Evolutionary conservation across 2,113 vertebrate species (phyloP), one percentile per base, ranked within the genome.

Genomic region (Damaliscus lunatus): DNA sequence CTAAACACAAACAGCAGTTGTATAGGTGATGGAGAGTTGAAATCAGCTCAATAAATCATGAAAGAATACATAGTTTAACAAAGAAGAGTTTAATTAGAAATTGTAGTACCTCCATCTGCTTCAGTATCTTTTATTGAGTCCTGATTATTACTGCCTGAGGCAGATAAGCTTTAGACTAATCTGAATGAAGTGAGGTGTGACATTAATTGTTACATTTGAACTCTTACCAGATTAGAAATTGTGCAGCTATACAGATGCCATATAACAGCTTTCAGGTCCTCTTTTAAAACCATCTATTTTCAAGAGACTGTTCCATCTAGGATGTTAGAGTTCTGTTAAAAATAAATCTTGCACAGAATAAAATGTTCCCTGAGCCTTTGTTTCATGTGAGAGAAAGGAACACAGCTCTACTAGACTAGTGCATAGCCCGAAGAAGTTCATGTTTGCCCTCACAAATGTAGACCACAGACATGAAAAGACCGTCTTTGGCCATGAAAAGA

Each of bases 191-290:
- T 88, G 89, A 97, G 87, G 71, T 97, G 57, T 97, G 86, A 96
- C 96, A 97, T 95, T 88, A 98, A 91, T 93, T 97, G 91, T 94
- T 94, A 89, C 53, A 90, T 97, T 71, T 96, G 89, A 97, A 97
- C 93, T 97, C 57, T 82, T 94, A 95, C 71, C 67, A 91, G 90
- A 91, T 98, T 94, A 91, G 86, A 96, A 94, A 93, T 60, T 87
- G 40, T 60, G n/a, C 43, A 92, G 33, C 78, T 94, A 97, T n/a
- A 25, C 48, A 77, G 15, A 86, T 4, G 16, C 48, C 55, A 85
- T 16, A 52, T 71, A 94, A 90, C 48, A 87, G 43, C 12, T 93
- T 95, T 93, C 48, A 64, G 25, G 57, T 92, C 15, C 33, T 60
- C 33, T 83, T 59, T 86, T 92, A 52, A 40, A 74, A 74, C 23